phyloP scores from a whole-genome alignment of 2,797 vertebrate species.

The Melanogrammus aeglefinus region DNA sequence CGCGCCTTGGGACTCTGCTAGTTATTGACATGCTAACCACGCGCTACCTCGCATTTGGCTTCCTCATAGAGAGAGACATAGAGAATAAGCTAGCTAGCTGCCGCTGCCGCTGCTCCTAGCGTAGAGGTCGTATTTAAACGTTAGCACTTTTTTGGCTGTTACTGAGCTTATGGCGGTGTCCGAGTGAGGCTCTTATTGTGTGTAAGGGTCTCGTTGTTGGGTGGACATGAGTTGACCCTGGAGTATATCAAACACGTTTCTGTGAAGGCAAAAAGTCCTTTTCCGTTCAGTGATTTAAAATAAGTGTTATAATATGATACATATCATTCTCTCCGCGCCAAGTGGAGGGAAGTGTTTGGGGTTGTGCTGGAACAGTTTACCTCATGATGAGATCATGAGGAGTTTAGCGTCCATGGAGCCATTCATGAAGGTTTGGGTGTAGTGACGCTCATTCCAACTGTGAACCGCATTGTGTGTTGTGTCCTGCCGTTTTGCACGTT shows the following conservation, averaged over 20 bases:
- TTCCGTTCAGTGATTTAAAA: conserved; percentile 1
- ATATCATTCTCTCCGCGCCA: conserved; percentile 41
- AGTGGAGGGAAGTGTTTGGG: conserved; percentile 24
- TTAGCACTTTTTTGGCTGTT: conserved; percentile 42
- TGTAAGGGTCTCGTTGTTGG: conserved; percentile 2
- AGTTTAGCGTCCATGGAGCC: conserved; percentile 31
- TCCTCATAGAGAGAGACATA: conserved; percentile 36
- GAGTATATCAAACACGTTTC: not conserved
- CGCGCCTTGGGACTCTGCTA: conserved; percentile 85
- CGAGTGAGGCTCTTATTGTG: conserved; percentile 31
- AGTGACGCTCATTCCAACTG: conserved; percentile 60
- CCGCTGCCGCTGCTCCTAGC: not conserved
- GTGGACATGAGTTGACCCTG: not conserved
- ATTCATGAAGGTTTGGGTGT: conserved; percentile 41
- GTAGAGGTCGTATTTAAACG: conserved; percentile 37
- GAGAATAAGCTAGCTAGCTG: conserved; percentile 54
- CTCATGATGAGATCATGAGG: conserved; percentile 10
- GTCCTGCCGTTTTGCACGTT: conserved; percentile 65
- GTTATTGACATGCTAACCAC: conserved; percentile 56
- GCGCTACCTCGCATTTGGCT: conserved; percentile 56
- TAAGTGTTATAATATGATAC: conserved; percentile 20
- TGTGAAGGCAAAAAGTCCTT: not conserved
- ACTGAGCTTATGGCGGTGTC: not conserved
- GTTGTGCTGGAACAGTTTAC: conserved; percentile 38
- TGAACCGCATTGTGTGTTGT: conserved; percentile 63